A percentile compares a stretch with the other conserved stretches of the same genome.
Conservation (phyloP, 2,797 vertebrate species). For the Coreius guichenoti region DNA sequence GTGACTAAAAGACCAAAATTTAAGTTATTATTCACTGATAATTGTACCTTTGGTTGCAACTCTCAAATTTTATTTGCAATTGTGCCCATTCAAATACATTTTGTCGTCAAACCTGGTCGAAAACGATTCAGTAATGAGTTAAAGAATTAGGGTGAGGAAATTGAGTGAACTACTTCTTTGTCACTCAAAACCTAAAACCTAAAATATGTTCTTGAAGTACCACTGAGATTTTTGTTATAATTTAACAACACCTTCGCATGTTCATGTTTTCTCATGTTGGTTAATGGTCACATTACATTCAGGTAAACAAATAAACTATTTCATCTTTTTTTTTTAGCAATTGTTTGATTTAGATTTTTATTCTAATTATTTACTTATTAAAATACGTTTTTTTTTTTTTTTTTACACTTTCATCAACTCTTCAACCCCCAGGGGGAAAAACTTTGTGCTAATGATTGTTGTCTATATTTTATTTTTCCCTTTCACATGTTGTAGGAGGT, state of each 20-base stretch:
- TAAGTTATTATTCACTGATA: background rate
- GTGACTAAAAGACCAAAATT: background rate
- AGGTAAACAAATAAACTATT: background rate
- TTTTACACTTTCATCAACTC: background rate
- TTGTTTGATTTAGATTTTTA: background rate
- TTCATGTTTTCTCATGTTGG: background rate
- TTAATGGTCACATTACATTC: background rate
- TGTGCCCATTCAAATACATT: background rate
- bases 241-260: background rate
- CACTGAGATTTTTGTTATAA: background rate
- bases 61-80: background rate
- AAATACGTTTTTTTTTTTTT: too few species aligned
- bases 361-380: too few species aligned
- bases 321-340: background rate
- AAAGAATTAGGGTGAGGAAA: too few species aligned
- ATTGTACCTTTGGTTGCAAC: background rate
- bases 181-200: background rate
- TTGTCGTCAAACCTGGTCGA: background rate
- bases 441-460: background rate
- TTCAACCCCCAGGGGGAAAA: too few species aligned
- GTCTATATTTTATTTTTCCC: background rate
- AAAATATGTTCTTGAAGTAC: background rate
- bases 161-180: background rate
- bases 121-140: background rate
- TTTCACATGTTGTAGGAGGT: conserved; percentile 78